Conservation (phyloP, 2,113 vertebrate species). For the Syngnathus scovelli region DNA sequence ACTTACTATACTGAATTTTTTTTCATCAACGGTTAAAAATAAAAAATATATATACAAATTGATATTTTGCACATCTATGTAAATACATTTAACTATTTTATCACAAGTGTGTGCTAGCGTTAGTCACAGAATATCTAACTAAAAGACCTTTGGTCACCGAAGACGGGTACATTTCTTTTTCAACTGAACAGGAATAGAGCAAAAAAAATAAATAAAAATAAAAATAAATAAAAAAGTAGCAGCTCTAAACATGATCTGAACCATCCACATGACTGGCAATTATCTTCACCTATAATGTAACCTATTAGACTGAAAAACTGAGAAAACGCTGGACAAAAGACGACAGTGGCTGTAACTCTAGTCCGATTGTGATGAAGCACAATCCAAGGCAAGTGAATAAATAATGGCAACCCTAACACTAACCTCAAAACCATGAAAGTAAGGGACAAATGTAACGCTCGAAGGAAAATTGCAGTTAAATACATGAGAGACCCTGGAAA, state of each 20-base stretch:
- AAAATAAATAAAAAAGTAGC: neutral
- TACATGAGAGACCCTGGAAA: neutral
- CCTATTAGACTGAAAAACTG: neutral
- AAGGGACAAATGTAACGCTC: too few species aligned
- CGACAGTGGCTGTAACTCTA: neutral
- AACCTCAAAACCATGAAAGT: neutral
- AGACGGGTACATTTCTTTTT: neutral
- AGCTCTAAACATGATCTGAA: neutral
- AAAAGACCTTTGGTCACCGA: neutral
- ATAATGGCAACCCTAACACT: too few species aligned
- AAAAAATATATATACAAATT: too few species aligned
- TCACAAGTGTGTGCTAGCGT: too few species aligned
- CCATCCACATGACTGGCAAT: neutral
- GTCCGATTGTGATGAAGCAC: neutral
- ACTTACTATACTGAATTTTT: too few species aligned
- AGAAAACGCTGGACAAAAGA: neutral
- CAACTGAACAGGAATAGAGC: neutral
- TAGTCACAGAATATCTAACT: too few species aligned
- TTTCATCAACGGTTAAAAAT: too few species aligned
- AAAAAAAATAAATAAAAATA: neutral
- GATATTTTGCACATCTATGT: too few species aligned
- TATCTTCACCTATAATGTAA: neutral
- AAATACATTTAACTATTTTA: too few species aligned
- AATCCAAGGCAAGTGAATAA: neutral
- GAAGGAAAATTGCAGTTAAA: neutral